Base-by-base conservation (phyloP, 2,797 vertebrate species). In the Scleropages formosus region DNA sequence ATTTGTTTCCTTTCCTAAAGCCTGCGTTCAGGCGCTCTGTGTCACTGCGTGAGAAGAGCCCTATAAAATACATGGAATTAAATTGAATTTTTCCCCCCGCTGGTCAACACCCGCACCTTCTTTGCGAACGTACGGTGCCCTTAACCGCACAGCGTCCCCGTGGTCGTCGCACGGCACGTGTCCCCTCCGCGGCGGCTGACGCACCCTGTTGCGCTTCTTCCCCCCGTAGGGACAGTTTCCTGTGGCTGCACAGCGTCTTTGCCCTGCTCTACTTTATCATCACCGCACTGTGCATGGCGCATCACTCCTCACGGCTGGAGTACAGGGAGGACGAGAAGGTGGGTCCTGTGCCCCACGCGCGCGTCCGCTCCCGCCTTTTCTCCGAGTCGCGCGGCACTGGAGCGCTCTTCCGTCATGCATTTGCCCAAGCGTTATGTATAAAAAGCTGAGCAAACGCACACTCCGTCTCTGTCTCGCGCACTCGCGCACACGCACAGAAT, bases 171-270 rank as follows among this genome's bases (percentile, higher is more conserved):
- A 18, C 26, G 16, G 27, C n/a, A 15, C 15, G 64, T 31, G 65
- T 9, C 20, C 18, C 10, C 20, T 47, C 60, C 65, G n/a, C 74
- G 47, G 56, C 76, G 77, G 51, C 53, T 68, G 16, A 62, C 6
- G 6, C 31, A 2, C 24, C 44, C 8, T 65, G 24, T 65, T 46
- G 31, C 39, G 16, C 12, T 80, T 80, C 44, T 13, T 51, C 4
- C 81, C 31, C 31, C 31, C 66, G 39, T 79, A 99, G 97, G 85
- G 93, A 95, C 82, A 91, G 81, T 60, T 89, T 98, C 68, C 91
- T 99, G 78, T 99, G 97, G 97, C 86, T 99, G 73, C 96, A 99
- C 80, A 94, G 96, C 85, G 80, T 96, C 81, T 94, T 98, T 0
- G 92, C 96, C 12, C 90, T 99, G 80, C 77, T 98, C 66, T 99